phyloP scores from a whole-genome alignment of 2,888 invertebrate genomes.

The Napeogenes inachia region DNA sequence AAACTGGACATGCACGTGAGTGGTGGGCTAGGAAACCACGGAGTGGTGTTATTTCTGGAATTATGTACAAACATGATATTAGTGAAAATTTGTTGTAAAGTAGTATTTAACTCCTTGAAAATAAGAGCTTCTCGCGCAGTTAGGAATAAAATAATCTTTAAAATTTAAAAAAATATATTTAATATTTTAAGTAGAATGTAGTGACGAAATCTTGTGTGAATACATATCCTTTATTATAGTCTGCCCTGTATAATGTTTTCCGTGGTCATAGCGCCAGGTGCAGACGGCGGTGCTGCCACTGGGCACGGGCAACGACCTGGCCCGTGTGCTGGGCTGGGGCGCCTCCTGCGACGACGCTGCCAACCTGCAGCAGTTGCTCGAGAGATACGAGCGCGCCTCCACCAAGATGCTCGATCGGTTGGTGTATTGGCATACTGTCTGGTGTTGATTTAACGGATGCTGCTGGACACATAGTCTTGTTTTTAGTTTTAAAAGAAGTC shows the following conservation, averaged over 20 bases:
- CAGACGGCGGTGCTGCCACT: conserved; percentile 96
- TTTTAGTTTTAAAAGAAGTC: no score
- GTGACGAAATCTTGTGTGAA: no score
- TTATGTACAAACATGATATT: not conserved
- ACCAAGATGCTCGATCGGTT: conserved; percentile 97
- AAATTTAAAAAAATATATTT: no score
- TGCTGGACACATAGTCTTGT: no score
- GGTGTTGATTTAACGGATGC: no score
- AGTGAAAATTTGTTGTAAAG: not conserved
- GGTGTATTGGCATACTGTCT: conserved; percentile 10
- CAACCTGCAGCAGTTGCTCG: conserved; percentile 92
- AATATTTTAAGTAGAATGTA: no score
- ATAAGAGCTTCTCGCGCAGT: no score
- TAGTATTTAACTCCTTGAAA: not conserved
- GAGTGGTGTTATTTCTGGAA: conserved; percentile 33
- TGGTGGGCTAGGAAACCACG: no score
- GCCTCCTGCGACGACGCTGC: conserved; percentile 97
- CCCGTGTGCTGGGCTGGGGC: conserved; percentile 97
- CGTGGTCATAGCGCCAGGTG: conserved; percentile 84
- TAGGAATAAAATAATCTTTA: no score
- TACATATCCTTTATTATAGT: no score
- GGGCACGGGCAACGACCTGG: conserved; percentile 97
- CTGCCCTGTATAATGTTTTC: not conserved
- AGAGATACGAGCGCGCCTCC: conserved; percentile 97
- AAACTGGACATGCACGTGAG: conserved; percentile 95